Base-by-base conservation (phyloP, 2,113 vertebrate genomes). In the Malurus elegans region DNA sequence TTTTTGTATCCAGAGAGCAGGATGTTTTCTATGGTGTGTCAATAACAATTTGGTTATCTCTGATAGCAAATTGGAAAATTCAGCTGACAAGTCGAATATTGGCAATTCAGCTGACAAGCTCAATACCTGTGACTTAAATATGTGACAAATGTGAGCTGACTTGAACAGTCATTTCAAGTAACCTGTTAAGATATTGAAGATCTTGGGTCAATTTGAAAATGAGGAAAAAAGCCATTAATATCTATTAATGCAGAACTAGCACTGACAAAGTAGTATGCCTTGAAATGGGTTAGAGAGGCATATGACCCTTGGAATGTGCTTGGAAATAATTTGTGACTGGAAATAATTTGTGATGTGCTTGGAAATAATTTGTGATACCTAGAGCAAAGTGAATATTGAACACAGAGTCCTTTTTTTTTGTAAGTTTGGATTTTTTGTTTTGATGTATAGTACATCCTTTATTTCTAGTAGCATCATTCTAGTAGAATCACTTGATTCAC, bases 1-100 rank as follows among this genome's bases (percentile, higher is more conserved):
- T 24, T 90, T 67, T 42, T 89, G 34, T 45, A 31, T 57, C 56
- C 40, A 14, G 17, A 57, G 58, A 92, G 38, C 34, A 72, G 64
- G 58, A 34, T 2, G 3, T 86, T 93, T 86, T 60, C 64, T 8
- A 2, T 56, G 6, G 4, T 81, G 23, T 74, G 48, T 92, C 83
- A 50, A 92, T 90, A 95, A 72, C 69, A 67, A 88, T 92, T 96
- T 66, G 40, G 15, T 78, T 96, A 90, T 79, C 74, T 90, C 34
- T 69, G 47, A 58, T n/a, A 76, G 5, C n/a, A 78, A 64, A 84
- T 53, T 78, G 75, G 86, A 92, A 94, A 88, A 82, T 94, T 86
- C 82, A 80, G 20, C 57, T 91, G 93, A 67, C 45, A 81, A 71
- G 57, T 72, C 73, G 56, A 78, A 70, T 74, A 90, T n/a, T 47